Evolutionary conservation across 2,113 vertebrate species (phyloP).

Genomic region (Psettodes erumei): DNA sequence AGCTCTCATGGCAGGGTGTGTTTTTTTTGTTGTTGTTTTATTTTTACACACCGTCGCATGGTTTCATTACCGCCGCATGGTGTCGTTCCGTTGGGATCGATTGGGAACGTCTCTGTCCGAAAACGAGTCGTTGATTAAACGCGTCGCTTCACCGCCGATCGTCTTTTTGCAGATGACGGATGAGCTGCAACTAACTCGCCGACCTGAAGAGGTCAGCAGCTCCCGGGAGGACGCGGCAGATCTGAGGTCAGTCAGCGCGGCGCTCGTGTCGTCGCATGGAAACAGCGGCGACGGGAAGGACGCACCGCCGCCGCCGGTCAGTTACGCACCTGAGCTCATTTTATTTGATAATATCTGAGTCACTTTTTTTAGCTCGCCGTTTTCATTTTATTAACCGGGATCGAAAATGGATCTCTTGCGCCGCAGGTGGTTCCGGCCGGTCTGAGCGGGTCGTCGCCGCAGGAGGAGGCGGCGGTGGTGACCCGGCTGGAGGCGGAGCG

Average conservation of each 20-base stretch:
- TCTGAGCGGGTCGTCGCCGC: constrained; percentile 35
- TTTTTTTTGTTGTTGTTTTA: background rate
- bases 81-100: background rate
- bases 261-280: too few relatives aligned
- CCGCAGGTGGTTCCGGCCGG: constrained; percentile 60
- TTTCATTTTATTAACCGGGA: background rate
- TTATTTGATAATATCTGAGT: too few relatives aligned
- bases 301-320: too few relatives aligned
- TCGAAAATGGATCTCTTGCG: background rate
- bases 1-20: too few relatives aligned
- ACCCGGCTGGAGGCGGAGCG: constrained; percentile 76
- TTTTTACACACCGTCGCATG: constrained; percentile 42
- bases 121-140: background rate
- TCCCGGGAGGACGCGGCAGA: constrained; percentile 75
- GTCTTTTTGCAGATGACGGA: constrained; percentile 59
- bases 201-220: constrained; percentile 64
- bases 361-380: too few relatives aligned
- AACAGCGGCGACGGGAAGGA: too few relatives aligned
- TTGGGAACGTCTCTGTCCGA: background rate
- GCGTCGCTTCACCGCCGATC: background rate
- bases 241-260: too few relatives aligned
- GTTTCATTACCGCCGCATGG: constrained; percentile 58
- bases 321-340: background rate
- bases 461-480: constrained; percentile 68
- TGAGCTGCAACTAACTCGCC: constrained; percentile 72